Evolutionary conservation across 2,888 invertebrate genomes (phyloP), one percentile per base, ranked within the genome.

Genomic region (Escarpia spicata): DNA sequence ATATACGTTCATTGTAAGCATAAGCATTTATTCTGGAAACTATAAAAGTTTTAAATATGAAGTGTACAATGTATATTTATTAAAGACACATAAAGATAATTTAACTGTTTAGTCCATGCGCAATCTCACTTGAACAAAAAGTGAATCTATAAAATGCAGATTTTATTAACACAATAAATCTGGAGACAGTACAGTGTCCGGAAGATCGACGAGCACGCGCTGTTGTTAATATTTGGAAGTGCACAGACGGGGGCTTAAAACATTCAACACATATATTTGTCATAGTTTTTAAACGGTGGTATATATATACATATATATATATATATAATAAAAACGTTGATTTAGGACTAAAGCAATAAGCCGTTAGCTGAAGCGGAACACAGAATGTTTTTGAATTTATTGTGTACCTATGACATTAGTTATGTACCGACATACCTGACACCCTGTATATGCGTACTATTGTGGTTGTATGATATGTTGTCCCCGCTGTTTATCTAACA

Each of bases 271-370:
- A 31, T 19, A 91, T 8, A 31, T 31, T 43, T 91, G 44, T 91
- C 8, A 44, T 91, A 91, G 8, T 43, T 31, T 19, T 91, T 91
- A 91, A 44, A 91, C 43, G 26, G 15, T 43, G 3, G 9, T 43
- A 90, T 90, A 90, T 90, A 90, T 90, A 90, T 90, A 90, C 15
- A 90, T 90, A 90, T 90, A 90, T 90, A 90, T 90, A 90, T 90
- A 90, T 90, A 90, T 31, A 90, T 31, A 90, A 90, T 90, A 31
- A 6, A 90, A 31, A 90, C 0, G 1, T 9, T 10, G 9, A 90
- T 31, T 9, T 90, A 90, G 19, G n/a, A 1, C n/a, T 19, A 89
- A 26, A 89, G 89, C n/a, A 89, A 37, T 37, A 37, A 37, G 37
- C 37, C 37, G 37, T 37, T 37, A 37, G 1, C 37, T 37, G 37